Evolutionary conservation across 1,140 invertebrate species (phyloP).

Genomic region (Heterodera carotae): DNA sequence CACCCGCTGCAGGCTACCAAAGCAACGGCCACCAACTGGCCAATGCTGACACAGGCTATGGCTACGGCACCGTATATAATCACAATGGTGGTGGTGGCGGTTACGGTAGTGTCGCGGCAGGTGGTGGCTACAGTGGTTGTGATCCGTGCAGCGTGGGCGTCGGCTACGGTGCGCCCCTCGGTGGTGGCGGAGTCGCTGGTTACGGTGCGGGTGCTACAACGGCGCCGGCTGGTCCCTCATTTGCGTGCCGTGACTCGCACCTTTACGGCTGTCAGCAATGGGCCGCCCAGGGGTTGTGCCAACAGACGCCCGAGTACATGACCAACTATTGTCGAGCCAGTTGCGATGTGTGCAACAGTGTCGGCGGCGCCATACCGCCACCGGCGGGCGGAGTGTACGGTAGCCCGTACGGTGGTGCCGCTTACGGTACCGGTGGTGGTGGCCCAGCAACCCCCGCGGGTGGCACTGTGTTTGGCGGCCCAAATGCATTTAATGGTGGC

Average conservation of each 20-base stretch:
- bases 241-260: slow-evolving; percentile 35
- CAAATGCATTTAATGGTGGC: background rate
- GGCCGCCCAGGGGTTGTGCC: slow-evolving; percentile 29
- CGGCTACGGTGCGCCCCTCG: background rate
- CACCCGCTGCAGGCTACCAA: background rate
- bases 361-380: too few species aligned
- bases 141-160: background rate
- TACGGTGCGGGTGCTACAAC: background rate
- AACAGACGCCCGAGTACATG: slow-evolving; percentile 37
- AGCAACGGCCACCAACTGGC: background rate
- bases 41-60: background rate
- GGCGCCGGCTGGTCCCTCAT: background rate
- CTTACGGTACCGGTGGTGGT: slow-evolving; percentile 3
- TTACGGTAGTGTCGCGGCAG: background rate
- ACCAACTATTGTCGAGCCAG: slow-evolving; percentile 35
- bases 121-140: too few species aligned
- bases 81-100: slow-evolving; percentile 2
- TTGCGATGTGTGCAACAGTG: slow-evolving; percentile 28
- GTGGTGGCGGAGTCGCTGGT: background rate
- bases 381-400: background rate
- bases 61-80: background rate
- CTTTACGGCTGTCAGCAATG: slow-evolving; percentile 36
- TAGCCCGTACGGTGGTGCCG: background rate
- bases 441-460: background rate
- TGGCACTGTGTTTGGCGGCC: background rate